Conservation (phyloP, 2,888 invertebrate genomes). For the Nephrotoma flavescens region DNA sequence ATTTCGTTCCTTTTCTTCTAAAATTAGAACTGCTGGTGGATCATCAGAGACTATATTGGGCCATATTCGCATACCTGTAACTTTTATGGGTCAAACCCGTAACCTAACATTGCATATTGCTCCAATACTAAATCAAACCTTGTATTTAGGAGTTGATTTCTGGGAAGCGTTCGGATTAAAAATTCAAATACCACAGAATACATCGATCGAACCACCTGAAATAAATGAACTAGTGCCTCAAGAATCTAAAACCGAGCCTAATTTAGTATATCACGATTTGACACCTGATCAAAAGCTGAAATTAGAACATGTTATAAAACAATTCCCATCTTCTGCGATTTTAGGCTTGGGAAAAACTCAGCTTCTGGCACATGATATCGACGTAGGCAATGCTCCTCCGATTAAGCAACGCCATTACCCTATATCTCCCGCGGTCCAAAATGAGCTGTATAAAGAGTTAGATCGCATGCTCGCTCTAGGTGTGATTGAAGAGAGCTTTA, state of each 20-base stretch:
- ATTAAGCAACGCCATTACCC: slow-evolving; percentile 13
- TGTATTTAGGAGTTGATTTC: background rate
- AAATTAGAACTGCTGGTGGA: no score
- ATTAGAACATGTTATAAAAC: no score
- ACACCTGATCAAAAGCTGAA: background rate
- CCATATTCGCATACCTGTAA: no score
- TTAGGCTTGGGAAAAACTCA: background rate
- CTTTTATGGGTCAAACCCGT: no score
- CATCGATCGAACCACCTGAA: background rate
- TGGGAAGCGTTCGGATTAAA: background rate
- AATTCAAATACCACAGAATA: background rate
- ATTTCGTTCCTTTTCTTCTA: no score
- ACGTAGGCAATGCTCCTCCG: slow-evolving; percentile 11
- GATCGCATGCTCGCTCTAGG: slow-evolving; percentile 18
- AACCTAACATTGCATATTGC: background rate
- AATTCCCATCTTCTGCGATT: no score
- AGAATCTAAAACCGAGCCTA: background rate
- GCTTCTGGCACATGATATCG: slow-evolving; percentile 11
- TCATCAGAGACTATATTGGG: no score
- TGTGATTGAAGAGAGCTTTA: no score
- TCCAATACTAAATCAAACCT: background rate
- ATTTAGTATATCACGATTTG: background rate
- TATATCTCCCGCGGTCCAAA: slow-evolving; percentile 13
- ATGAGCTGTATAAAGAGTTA: slow-evolving; percentile 15
- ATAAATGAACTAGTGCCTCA: background rate